Percentiles rank a stretch among this genome's conserved stretches.
Conservation (phyloP, 2,797 vertebrate species). For the Atherinosoma microstoma region DNA sequence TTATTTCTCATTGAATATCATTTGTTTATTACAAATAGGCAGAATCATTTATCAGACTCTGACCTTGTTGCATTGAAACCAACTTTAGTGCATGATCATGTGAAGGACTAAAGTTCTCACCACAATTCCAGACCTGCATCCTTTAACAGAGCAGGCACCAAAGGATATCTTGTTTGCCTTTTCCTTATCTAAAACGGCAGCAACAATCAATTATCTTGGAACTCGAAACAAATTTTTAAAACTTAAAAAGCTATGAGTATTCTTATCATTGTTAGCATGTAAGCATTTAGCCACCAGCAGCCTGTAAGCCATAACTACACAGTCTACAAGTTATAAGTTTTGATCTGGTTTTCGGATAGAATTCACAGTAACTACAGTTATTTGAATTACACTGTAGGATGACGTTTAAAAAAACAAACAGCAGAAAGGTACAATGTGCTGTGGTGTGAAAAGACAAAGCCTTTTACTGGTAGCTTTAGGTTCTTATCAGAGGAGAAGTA, state of each 20-base stretch:
- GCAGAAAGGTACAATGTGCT: too few species aligned
- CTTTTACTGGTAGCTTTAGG: not conserved
- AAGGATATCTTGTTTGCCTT: not conserved
- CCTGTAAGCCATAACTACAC: not conserved
- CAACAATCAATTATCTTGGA: not conserved
- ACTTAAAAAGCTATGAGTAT: too few species aligned
- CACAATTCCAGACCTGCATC: not conserved
- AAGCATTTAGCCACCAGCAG: not conserved
- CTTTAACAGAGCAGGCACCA: not conserved
- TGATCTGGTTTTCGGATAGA: too few species aligned
- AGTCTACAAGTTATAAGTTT: not conserved
- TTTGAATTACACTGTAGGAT: not conserved
- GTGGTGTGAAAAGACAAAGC: not conserved
- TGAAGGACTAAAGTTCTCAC: not conserved
- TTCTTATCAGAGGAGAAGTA: not conserved
- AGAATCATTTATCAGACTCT: not conserved
- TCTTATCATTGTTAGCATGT: not conserved
- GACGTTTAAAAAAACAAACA: too few species aligned
- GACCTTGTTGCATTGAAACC: not conserved
- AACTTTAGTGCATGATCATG: not conserved
- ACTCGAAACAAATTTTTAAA: not conserved
- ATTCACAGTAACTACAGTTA: too few species aligned
- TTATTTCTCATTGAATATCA: not conserved
- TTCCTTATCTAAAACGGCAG: not conserved
- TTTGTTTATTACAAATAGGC: not conserved